These are phyloP conservation scores for Cantharis flavilabris DNA, from an alignment of 2,888 invertebrate genomes.

Conservation along the genomic window DNA sequence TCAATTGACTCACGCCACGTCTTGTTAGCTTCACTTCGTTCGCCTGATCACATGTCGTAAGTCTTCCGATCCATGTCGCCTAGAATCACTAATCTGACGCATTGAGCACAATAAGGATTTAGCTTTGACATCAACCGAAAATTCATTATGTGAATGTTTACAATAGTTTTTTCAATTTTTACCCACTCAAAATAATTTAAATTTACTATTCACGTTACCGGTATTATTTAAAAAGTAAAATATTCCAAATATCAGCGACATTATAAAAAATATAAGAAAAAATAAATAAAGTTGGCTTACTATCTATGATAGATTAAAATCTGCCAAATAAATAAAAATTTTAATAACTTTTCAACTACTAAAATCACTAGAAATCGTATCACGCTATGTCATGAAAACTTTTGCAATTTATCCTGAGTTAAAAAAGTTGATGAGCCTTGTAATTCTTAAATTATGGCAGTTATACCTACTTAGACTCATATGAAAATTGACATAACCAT, in stretches of 20 bases:
- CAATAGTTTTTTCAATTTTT: background rate
- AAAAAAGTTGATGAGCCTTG: background rate
- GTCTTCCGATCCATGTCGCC: conserved; percentile 44
- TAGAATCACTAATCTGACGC: conserved; percentile 41
- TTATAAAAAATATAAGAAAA: background rate
- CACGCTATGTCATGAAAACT: background rate
- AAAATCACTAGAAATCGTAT: background rate
- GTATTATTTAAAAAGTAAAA: background rate
- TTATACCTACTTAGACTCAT: background rate
- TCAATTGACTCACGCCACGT: conserved; percentile 52
- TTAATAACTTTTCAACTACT: background rate
- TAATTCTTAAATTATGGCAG: background rate
- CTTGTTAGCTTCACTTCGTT: conserved; percentile 50
- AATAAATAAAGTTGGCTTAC: background rate
- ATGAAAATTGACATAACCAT: background rate
- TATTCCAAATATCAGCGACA: background rate
- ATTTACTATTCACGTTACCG: background rate
- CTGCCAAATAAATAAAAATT: background rate
- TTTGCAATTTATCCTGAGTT: background rate
- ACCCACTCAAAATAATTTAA: conserved; percentile 1
- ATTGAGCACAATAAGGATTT: conserved; percentile 33
- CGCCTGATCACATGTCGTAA: conserved; percentile 51
- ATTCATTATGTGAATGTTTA: conserved; percentile 28
- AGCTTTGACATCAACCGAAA: conserved; percentile 39
- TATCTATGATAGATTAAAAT: background rate